Conservation (phyloP, 2,113 vertebrate species). For the Ciconia maguari region DNA sequence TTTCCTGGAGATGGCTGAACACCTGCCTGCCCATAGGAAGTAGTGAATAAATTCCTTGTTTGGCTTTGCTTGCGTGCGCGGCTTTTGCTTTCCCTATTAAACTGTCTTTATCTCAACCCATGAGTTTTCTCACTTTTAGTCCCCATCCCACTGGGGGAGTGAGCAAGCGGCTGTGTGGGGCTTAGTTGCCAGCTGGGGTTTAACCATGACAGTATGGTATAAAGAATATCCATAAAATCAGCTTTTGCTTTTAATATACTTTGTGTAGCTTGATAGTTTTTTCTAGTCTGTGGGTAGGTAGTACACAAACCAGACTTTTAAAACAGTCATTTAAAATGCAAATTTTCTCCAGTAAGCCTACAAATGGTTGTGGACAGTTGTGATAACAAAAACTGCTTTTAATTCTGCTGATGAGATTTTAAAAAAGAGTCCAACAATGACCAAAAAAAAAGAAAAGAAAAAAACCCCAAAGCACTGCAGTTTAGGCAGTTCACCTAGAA, state of each 20-base stretch:
- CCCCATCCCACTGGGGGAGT: too few species aligned
- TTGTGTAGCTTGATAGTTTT: not conserved
- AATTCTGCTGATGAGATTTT: not conserved
- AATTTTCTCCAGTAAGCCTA: not conserved
- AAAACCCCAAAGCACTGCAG: not conserved
- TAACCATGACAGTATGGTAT: not conserved
- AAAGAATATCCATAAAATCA: accelerated
- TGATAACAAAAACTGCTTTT: not conserved
- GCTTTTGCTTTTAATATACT: not conserved
- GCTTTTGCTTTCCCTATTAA: too few species aligned
- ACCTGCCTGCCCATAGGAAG: too few species aligned
- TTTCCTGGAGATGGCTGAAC: too few species aligned
- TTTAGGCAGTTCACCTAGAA: not conserved
- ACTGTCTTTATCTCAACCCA: too few species aligned
- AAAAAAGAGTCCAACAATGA: not conserved
- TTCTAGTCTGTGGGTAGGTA: not conserved
- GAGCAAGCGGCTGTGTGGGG: too few species aligned
- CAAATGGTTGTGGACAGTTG: not conserved
- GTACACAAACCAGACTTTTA: not conserved
- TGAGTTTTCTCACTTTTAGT: too few species aligned
- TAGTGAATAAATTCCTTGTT: too few species aligned
- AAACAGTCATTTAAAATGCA: not conserved
- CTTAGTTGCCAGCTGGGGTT: too few species aligned
- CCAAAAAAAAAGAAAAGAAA: not conserved
- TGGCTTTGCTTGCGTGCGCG: too few species aligned